Base-by-base conservation (phyloP, 2,888 invertebrate genomes). In the Cylindroiulus punctatus region DNA sequence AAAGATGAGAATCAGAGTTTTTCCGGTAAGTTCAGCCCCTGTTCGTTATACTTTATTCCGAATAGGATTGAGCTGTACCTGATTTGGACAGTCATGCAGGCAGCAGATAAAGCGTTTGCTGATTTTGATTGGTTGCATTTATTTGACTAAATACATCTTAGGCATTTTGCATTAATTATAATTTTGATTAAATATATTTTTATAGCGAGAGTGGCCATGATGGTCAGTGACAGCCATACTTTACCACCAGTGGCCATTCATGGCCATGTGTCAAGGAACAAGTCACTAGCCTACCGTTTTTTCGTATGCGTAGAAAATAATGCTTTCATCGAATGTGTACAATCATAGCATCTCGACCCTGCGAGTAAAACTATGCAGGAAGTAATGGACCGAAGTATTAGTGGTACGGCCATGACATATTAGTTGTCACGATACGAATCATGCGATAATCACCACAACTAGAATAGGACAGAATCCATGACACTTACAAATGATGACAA, bases 1-100 rank as follows among this genome's bases (percentile, higher is more conserved):
- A 93, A 98, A 98, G 93, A 98, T 98, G 98, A 94, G 98, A 91
- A 98, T 98, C 91, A 94, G 98, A 92, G 98, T 98, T 89, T 98
- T 98, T 93, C 98, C 98, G 91, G 98, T 98, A 93, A 97, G 97
- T 94, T 87, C 87, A 83, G 26, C 65, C 32, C 82, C 12, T 12
- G 32, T 81, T 17, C n/a, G 2, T 17, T 81, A 76, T 10, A 19
- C 10, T 81, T 36, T 30, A 19, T 81, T 17, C n/a, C 40, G 30
- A 30, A 19, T 36, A 32, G 36, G 30, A n/a, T 82, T 82, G 65
- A 22, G 22, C 26, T 22, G 5, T n/a, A n/a, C 52, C 12, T 65
- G 8, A 65, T 65, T 65, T 65, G 26, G 26, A 65, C 22, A 22
- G 26, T 57, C 36, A 36, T 36, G 36, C 36, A 57, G 44, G 44